A percentile compares a stretch with the other conserved stretches of the same genome.
These are phyloP conservation scores for Nemoura dubitans DNA, from an alignment of 2,888 invertebrate genomes.

Conservation along the genomic window DNA sequence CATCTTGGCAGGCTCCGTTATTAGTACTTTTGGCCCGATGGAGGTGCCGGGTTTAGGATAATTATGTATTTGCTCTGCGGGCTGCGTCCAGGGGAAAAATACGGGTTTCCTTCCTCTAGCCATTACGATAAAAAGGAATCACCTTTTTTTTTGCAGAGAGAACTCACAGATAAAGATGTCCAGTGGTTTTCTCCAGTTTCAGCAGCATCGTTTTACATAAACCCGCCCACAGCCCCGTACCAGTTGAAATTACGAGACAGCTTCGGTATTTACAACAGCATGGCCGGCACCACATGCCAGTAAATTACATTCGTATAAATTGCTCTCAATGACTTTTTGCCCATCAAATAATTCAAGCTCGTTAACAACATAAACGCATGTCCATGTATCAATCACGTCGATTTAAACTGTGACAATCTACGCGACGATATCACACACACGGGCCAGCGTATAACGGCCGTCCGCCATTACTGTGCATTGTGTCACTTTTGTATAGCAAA, in stretches of 20 bases:
- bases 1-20: neutral
- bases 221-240: neutral
- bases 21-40: neutral
- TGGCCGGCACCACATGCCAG: neutral
- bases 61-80: neutral
- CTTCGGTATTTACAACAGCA: neutral
- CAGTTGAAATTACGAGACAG: neutral
- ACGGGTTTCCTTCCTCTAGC: neutral
- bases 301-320: neutral
- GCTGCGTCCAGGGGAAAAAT: neutral
- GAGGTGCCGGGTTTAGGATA: neutral
- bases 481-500: neutral
- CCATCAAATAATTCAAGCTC: neutral
- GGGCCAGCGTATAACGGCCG: neutral
- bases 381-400: neutral
- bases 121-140: neutral
- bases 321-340: slow-evolving; percentile 7
- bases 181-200: neutral
- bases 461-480: neutral
- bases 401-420: slow-evolving; percentile 8
- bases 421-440: too few species aligned
- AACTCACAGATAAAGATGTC: neutral
- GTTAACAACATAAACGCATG: neutral
- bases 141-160: neutral
- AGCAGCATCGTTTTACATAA: neutral